A percentile compares a stretch with the other conserved stretches of the same genome.
Conservation (phyloP, 2,888 invertebrate genomes). For the Morpho achilles region DNA sequence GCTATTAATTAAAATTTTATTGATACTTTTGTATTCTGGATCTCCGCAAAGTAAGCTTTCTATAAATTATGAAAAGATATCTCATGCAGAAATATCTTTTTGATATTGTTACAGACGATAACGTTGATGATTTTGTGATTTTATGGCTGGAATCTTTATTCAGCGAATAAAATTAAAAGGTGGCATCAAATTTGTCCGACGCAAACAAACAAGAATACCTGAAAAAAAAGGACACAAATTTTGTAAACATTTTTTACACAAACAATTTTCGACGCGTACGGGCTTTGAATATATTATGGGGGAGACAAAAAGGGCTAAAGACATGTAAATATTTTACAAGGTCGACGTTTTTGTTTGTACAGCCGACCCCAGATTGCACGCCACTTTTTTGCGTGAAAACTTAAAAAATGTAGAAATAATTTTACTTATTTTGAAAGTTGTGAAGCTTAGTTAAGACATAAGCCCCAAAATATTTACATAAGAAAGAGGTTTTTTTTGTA, state of each 20-base stretch:
- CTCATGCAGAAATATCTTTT: too few relatives aligned
- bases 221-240: constrained; percentile 28
- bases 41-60: too few relatives aligned
- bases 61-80: too few relatives aligned
- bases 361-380: constrained; percentile 20
- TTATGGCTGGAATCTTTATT: too few relatives aligned
- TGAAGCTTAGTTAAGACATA: too few relatives aligned
- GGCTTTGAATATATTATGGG: constrained; percentile 49
- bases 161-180: constrained; percentile 4
- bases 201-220: constrained; percentile 19
- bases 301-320: constrained; percentile 40
- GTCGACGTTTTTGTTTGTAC: constrained; percentile 38
- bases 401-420: constrained; percentile 13
- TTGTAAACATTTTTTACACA: constrained; percentile 42
- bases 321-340: constrained; percentile 53
- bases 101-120: too few relatives aligned
- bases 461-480: too few relatives aligned
- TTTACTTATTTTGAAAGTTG: too few relatives aligned
- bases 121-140: too few relatives aligned
- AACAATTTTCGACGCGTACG: constrained; percentile 43
- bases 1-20: too few relatives aligned
- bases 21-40: too few relatives aligned
- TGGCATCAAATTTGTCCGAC: constrained; percentile 3
- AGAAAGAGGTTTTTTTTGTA: too few relatives aligned
- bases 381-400: constrained; percentile 21